A percentile compares a stretch with the other conserved stretches of the same genome.
Conservation (phyloP, 1,140 invertebrate genomes). For the Campodea augens region DNA sequence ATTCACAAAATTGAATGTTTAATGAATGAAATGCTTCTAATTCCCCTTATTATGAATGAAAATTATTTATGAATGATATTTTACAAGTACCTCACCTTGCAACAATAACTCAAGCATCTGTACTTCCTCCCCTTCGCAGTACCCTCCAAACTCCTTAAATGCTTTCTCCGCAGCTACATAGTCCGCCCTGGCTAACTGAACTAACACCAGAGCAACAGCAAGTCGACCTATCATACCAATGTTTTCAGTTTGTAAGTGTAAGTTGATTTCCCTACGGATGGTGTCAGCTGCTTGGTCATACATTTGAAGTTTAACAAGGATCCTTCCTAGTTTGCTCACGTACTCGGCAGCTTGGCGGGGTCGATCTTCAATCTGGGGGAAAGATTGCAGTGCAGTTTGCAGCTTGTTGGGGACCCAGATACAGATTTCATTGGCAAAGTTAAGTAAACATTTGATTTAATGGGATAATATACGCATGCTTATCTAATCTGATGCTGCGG, state of each 20-base stretch:
- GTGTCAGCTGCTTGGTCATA: slow-evolving; percentile 74
- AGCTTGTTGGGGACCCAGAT: no score
- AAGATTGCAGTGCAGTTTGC: slow-evolving; percentile 4
- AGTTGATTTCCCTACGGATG: slow-evolving; percentile 61
- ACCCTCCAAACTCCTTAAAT: slow-evolving; percentile 64
- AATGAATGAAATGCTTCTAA: no score
- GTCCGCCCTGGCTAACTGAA: slow-evolving; percentile 76
- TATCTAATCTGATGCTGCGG: no score
- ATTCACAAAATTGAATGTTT: no score
- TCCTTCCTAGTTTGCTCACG: slow-evolving; percentile 60
- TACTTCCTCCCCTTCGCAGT: slow-evolving; percentile 29
- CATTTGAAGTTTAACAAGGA: slow-evolving; percentile 58
- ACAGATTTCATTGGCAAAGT: no score
- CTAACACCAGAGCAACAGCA: slow-evolving; percentile 66
- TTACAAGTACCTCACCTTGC: no score
- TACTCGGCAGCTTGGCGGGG: slow-evolving; percentile 70
- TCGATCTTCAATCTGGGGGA: slow-evolving; percentile 58
- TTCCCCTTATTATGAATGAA: no score
- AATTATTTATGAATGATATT: no score
- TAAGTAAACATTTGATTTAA: no score
- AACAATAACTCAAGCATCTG: slow-evolving; percentile 62
- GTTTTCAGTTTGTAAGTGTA: slow-evolving; percentile 57
- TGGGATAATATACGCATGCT: no score
- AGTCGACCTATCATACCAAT: slow-evolving; percentile 57
- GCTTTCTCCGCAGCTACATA: slow-evolving; percentile 83